These are phyloP conservation scores for Dinoponera quadriceps DNA, from an alignment of 1,140 invertebrate genomes.

Conservation along the genomic window DNA sequence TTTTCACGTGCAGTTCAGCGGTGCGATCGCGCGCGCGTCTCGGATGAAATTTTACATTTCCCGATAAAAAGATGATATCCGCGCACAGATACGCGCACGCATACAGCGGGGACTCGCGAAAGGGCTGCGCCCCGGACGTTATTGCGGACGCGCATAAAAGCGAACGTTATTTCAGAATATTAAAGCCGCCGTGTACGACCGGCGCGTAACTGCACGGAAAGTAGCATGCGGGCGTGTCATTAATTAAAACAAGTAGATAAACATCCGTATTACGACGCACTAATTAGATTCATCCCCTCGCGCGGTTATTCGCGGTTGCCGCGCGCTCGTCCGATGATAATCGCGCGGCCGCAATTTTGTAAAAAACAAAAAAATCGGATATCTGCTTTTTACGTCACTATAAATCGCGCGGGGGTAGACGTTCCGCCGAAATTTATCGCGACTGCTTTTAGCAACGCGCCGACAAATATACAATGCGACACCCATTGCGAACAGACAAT, in stretches of 20 bases:
- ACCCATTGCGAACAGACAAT: conserved; percentile 20
- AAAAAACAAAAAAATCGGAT: conserved; percentile 59
- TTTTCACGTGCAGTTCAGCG: no score
- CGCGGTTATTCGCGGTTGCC: conserved; percentile 17
- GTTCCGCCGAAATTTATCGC: conserved; percentile 42
- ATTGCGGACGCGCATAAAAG: conserved; percentile 29
- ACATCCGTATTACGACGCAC: conserved; percentile 49
- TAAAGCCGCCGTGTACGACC: conserved; percentile 21
- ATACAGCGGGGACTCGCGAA: neutral
- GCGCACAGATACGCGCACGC: no score
- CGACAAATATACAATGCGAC: conserved; percentile 19
- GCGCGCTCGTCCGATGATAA: conserved; percentile 2
- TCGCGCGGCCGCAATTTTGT: conserved; percentile 30
- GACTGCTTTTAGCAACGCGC: conserved; percentile 44
- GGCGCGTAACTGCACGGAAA: conserved; percentile 10
- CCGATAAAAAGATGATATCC: neutral
- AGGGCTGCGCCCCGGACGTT: conserved; percentile 4
- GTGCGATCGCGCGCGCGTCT: neutral
- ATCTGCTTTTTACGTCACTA: conserved; percentile 53
- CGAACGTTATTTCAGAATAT: conserved; percentile 33
- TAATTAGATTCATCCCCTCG: conserved; percentile 44
- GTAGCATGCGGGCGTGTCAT: conserved; percentile 28
- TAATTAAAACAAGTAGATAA: conserved; percentile 56
- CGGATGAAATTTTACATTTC: conserved; percentile 12
- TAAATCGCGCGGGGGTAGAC: conserved; percentile 41